Evolutionary conservation across 2,888 invertebrate genomes (phyloP).

Genomic region (Pandemis cinnamomeana): DNA sequence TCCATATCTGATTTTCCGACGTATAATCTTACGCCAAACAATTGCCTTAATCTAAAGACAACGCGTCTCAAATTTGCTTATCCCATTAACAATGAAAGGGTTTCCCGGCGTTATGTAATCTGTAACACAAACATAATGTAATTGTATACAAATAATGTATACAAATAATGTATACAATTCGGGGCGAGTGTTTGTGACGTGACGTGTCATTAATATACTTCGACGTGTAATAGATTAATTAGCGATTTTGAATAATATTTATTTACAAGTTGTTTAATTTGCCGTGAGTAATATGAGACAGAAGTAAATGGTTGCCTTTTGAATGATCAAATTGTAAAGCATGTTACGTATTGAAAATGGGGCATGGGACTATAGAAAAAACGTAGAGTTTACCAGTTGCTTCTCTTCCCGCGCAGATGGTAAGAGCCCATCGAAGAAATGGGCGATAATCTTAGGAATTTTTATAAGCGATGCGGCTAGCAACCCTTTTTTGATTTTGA

Average conservation of each 20-base stretch:
- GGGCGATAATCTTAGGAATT: no score
- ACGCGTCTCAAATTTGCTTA: not conserved
- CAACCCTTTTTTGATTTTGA: no score
- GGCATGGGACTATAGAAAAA: no score
- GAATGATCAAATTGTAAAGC: no score
- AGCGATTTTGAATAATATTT: not conserved
- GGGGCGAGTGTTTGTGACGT: conserved; percentile 11
- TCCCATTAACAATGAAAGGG: conserved; percentile 11
- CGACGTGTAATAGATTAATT: conserved; percentile 5
- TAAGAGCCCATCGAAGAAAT: no score
- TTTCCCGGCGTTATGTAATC: conserved; percentile 13
- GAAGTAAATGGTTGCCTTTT: no score
- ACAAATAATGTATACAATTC: not conserved
- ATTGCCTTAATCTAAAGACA: not conserved
- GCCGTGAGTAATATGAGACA: not conserved
- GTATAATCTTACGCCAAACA: not conserved
- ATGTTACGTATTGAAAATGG: no score
- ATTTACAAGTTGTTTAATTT: not conserved
- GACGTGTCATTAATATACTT: conserved; percentile 33
- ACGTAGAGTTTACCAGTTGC: no score
- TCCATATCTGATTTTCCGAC: not conserved
- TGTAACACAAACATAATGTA: conserved; percentile 6
- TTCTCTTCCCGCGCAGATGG: no score
- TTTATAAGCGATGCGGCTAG: no score
- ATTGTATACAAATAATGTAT: conserved; percentile 15